phyloP scores from a whole-genome alignment of 2,888 invertebrate species.

The Merodon equestris region DNA sequence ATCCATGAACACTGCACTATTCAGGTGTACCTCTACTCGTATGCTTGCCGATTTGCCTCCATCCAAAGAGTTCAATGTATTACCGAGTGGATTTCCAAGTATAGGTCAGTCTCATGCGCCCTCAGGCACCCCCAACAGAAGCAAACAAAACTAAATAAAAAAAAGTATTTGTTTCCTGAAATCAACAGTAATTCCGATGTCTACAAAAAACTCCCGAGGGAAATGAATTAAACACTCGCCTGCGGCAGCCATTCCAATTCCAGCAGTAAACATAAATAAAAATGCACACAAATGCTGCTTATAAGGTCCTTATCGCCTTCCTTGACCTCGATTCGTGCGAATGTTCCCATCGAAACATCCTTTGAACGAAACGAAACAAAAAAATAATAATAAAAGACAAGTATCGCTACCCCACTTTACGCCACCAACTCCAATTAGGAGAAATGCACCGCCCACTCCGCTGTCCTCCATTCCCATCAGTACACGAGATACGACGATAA shows the following conservation, averaged over 20 bases:
- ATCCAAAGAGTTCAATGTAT: slow-evolving; percentile 38
- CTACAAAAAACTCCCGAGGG: slow-evolving; percentile 11
- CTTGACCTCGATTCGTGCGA: slow-evolving; percentile 43
- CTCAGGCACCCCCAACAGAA: background rate
- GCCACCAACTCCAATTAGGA: slow-evolving; percentile 49
- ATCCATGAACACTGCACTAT: too few relatives aligned
- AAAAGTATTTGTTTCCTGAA: background rate
- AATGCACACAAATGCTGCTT: slow-evolving; percentile 16
- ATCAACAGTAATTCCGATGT: slow-evolving; percentile 12
- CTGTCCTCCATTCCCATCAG: too few relatives aligned
- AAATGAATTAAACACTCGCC: slow-evolving; percentile 2
- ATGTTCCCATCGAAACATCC: slow-evolving; percentile 38
- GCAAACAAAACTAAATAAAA: too few relatives aligned
- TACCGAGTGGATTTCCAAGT: slow-evolving; percentile 18
- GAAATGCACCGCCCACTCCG: slow-evolving; percentile 36
- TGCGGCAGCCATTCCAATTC: background rate
- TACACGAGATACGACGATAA: slow-evolving; percentile 10
- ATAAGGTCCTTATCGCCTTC: slow-evolving; percentile 29
- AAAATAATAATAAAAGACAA: slow-evolving; percentile 24
- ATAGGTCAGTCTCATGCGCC: slow-evolving; percentile 37
- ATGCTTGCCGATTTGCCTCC: too few relatives aligned
- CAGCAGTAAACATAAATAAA: slow-evolving; percentile 3
- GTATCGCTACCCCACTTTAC: slow-evolving; percentile 8
- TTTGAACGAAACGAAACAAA: background rate
- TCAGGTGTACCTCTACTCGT: too few relatives aligned